phyloP scores from a whole-genome alignment of 2,888 invertebrate genomes.

The Patella caerulea region DNA sequence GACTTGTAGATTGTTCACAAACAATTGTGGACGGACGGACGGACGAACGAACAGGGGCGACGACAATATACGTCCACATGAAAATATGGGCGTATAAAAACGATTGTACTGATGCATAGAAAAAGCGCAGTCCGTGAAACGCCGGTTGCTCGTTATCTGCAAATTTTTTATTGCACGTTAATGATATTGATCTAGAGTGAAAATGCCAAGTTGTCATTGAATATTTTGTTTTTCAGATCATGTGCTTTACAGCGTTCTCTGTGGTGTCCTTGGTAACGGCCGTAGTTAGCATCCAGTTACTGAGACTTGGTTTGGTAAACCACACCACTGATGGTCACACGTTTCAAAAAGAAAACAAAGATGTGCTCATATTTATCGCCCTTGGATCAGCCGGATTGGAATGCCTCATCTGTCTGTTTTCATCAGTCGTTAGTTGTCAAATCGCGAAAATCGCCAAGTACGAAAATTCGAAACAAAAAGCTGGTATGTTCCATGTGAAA shows the following conservation, averaged over 20 bases:
- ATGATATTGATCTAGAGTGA: too few species aligned
- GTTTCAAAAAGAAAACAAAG: conserved; percentile 70
- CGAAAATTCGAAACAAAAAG: conserved; percentile 67
- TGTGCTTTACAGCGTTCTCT: conserved; percentile 71
- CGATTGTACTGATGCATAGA: too few species aligned
- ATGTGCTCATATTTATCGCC: conserved; percentile 68
- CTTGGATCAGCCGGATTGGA: conserved; percentile 67
- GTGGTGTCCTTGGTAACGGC: conserved; percentile 71
- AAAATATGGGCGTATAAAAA: too few species aligned
- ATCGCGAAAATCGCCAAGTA: conserved; percentile 70
- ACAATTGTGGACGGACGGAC: too few species aligned
- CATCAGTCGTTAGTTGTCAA: conserved; percentile 68
- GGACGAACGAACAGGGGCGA: too few species aligned
- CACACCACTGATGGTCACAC: conserved; percentile 72
- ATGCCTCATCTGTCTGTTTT: conserved; percentile 68
- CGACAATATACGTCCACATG: too few species aligned
- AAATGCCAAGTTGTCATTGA: too few species aligned
- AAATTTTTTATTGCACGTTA: too few species aligned
- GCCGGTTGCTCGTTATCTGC: too few species aligned
- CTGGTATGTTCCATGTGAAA: conserved; percentile 71
- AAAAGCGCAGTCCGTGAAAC: too few species aligned
- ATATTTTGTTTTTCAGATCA: conserved; percentile 64
- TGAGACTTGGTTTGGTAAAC: conserved; percentile 72
- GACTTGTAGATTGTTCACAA: too few species aligned
- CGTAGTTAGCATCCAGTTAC: conserved; percentile 71